These are phyloP conservation scores for Etheostoma perlongum DNA, from an alignment of 2,797 vertebrate species.

Conservation along the genomic window DNA sequence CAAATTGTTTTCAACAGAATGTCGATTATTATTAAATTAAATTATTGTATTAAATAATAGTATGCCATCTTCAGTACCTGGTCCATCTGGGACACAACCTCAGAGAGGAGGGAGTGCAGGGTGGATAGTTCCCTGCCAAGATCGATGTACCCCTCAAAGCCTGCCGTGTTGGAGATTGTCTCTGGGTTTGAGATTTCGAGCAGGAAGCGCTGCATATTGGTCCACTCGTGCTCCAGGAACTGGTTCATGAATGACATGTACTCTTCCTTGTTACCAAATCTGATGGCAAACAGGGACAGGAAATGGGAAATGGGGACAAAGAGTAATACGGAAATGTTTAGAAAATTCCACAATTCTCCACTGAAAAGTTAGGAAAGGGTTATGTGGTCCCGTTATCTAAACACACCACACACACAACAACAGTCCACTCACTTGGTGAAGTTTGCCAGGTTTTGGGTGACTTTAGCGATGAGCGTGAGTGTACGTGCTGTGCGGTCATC, in stretches of 20 bases:
- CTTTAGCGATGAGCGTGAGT: constrained; percentile 98
- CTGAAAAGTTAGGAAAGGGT: too few species aligned
- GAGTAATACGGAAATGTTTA: not conserved
- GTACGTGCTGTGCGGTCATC: constrained; percentile 98
- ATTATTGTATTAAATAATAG: not conserved
- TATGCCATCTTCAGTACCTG: constrained; percentile 85
- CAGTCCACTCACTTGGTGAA: constrained; percentile 92
- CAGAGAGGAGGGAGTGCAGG: constrained; percentile 95
- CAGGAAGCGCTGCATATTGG: constrained; percentile 98
- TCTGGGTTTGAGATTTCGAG: constrained; percentile 98
- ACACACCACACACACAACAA: not conserved
- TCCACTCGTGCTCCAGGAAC: constrained; percentile 98
- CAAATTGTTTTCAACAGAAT: not conserved
- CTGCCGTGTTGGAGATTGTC: constrained; percentile 96
- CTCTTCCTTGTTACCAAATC: constrained; percentile 98
- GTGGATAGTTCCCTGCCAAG: constrained; percentile 96
- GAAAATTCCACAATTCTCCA: too few species aligned
- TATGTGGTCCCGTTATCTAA: not conserved
- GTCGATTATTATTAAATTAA: not conserved
- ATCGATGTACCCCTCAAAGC: constrained; percentile 98
- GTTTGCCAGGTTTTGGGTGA: constrained; percentile 99
- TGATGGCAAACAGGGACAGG: constrained; percentile 55
- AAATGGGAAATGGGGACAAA: not conserved
- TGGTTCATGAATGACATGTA: constrained; percentile 99
- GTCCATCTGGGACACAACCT: constrained; percentile 94